phyloP scores from a whole-genome alignment of 1,140 invertebrate species.

The Calosoma granatense region DNA sequence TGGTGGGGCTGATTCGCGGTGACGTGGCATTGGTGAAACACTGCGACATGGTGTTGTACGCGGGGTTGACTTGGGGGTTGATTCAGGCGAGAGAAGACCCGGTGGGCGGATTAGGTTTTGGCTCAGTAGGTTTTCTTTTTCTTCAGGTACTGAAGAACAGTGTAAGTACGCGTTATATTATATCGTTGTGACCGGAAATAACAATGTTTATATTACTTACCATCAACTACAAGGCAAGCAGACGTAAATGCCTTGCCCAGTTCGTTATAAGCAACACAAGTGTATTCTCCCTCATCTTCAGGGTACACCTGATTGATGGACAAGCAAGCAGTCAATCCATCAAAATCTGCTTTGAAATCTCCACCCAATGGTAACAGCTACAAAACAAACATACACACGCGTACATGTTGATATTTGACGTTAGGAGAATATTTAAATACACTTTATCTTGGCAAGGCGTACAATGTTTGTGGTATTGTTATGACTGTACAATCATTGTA shows the following conservation, averaged over 20 bases:
- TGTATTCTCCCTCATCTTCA: slow-evolving; percentile 84
- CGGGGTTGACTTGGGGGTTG: slow-evolving; percentile 62
- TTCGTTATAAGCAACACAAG: slow-evolving; percentile 69
- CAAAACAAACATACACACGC: slow-evolving; percentile 23
- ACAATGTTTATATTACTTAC: slow-evolving; percentile 39
- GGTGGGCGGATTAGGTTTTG: slow-evolving; percentile 53
- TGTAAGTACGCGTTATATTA: not conserved
- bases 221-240: slow-evolving; percentile 69
- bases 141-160: slow-evolving; percentile 55
- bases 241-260: slow-evolving; percentile 69
- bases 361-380: slow-evolving; percentile 55
- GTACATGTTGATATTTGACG: slow-evolving; percentile 2
- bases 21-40: slow-evolving; percentile 41
- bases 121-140: slow-evolving; percentile 63
- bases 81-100: slow-evolving; percentile 51
- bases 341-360: slow-evolving; percentile 55
- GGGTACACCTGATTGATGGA: slow-evolving; percentile 67
- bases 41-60: slow-evolving; percentile 57
- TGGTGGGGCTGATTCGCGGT: slow-evolving; percentile 22
- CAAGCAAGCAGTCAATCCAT: slow-evolving; percentile 55
- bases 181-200: not conserved
- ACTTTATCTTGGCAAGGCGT: no score
- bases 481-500: not conserved
- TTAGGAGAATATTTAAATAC: no score
- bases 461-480: no score